Evolutionary conservation across 1,140 invertebrate species (phyloP), one percentile per base, ranked within the genome.

Genomic region (Lordiphosa collinella): DNA sequence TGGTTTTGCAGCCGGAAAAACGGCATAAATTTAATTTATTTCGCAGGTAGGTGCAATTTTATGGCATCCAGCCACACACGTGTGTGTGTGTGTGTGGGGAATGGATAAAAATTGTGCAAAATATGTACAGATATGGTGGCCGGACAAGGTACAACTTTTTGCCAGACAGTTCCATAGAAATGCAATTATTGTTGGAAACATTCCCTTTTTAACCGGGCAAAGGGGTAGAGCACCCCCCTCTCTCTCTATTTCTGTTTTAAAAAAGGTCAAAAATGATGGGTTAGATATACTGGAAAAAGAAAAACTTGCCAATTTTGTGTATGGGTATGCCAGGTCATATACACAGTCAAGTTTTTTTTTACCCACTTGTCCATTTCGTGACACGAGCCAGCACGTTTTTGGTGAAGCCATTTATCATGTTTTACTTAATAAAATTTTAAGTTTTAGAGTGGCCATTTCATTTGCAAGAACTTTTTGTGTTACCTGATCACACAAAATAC

Each of bases 21-120:
- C 76, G 59, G 73, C 76, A 82, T 76, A 84, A 80, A 84, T 82
- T 72, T 84, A 72, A 82, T 82, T 82, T 84, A 82, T 82, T 82
- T 65, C 71, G 43, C 76, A 82, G 76, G 76, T 80, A 67, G 65
- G 16, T 32, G 50, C 22, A 22, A 13, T 51, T 36, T 22, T 61
- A 55, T 66, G 66, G 57, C 58, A 60, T 53, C 18, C 25, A 36
- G 16, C 35, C 16, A n/a, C 34, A 14, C 11, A 32, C 6, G 16
- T 41, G 47, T 48, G 50, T 37, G 43, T 29, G 49, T 40, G 41
- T 48, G 46, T 41, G 38, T 32, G 16, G 13, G 63, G 36, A 41
- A 70, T 76, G 36, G 44, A 70, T 76, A 73, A 67, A 85, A 84
- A 68, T 71, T 85, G 58, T 65, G 61, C 61, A 57, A 84, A 84